A percentile compares a stretch with the other conserved stretches of the same genome.
Evolutionary conservation across 2,888 invertebrate species (phyloP).

Genomic region (Hyles lineata): DNA sequence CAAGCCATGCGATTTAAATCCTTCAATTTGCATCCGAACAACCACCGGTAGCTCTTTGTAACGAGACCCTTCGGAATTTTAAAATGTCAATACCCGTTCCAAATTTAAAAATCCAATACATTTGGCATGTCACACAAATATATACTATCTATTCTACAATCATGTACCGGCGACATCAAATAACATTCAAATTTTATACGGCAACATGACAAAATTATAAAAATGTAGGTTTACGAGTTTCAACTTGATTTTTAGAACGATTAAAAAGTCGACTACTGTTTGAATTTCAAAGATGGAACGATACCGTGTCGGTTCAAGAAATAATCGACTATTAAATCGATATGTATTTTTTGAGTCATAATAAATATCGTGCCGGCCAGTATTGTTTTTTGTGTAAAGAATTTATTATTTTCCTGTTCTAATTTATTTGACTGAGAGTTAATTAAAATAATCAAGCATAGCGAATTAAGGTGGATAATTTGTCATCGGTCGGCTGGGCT

Average conservation of each 20-base stretch:
- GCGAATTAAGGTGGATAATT: conserved; percentile 73
- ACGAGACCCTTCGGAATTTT: conserved; percentile 53
- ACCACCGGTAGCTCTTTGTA: conserved; percentile 71
- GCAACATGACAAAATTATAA: conserved; percentile 39
- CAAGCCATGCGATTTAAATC: conserved; percentile 69
- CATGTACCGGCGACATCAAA: conserved; percentile 8
- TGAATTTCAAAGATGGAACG: conserved; percentile 20
- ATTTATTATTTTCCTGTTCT: conserved; percentile 18
- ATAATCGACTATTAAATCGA: conserved; percentile 4
- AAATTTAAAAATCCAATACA: conserved; percentile 47
- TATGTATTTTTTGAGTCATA: conserved; percentile 5
- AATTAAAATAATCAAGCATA: conserved; percentile 75
- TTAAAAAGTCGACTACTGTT: conserved; percentile 27
- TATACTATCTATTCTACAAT: not conserved
- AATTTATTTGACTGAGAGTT: conserved; percentile 39
- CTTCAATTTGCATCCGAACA: conserved; percentile 72
- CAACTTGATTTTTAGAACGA: conserved; percentile 20
- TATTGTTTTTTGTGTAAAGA: not conserved
- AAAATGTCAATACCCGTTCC: conserved; percentile 43
- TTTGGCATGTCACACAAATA: not conserved
- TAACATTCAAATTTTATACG: conserved; percentile 38
- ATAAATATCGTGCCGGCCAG: not conserved
- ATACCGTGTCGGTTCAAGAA: conserved; percentile 19
- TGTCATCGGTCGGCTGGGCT: conserved; percentile 67
- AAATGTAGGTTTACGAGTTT: conserved; percentile 37